Evolutionary conservation across 1,140 invertebrate genomes (phyloP).

Genomic region (Acromyrmex heyeri): DNA sequence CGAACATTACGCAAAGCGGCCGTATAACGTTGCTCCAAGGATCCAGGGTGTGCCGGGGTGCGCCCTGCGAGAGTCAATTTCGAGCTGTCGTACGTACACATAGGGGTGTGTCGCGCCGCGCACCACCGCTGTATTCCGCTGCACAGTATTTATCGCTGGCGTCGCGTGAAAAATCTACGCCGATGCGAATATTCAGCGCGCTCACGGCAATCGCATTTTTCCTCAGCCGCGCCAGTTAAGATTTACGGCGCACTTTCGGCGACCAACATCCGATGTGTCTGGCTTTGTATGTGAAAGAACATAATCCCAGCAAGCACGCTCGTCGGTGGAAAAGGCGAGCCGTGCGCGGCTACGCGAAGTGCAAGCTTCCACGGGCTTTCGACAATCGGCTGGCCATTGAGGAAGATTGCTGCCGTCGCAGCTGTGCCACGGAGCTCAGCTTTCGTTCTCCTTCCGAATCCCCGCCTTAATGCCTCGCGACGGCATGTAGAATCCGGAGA

Average conservation of each 20-base stretch:
- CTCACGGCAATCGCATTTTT: conserved; percentile 57
- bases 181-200: conserved; percentile 53
- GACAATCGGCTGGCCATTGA: conserved; percentile 34
- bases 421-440: background rate
- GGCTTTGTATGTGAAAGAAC: conserved; percentile 20
- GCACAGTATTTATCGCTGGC: conserved; percentile 52
- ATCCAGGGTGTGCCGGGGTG: background rate
- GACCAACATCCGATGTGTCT: conserved; percentile 37
- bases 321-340: background rate
- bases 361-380: conserved; percentile 48
- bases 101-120: background rate
- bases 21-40: conserved; percentile 10
- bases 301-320: conserved; percentile 42
- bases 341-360: background rate
- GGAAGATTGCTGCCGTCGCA: conserved; percentile 30
- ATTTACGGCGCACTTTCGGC: conserved; percentile 57
- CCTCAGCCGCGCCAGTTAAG: background rate
- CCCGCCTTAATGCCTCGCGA: conserved; percentile 35
- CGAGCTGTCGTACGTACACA: conserved; percentile 25
- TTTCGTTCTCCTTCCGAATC: conserved; percentile 30
- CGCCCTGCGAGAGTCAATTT: conserved; percentile 44
- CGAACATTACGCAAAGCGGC: conserved; percentile 31
- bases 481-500: conserved; percentile 42
- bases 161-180: conserved; percentile 52
- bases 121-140: background rate